Conservation (phyloP, 1,140 invertebrate genomes). For the Oryzaephilus surinamensis region DNA sequence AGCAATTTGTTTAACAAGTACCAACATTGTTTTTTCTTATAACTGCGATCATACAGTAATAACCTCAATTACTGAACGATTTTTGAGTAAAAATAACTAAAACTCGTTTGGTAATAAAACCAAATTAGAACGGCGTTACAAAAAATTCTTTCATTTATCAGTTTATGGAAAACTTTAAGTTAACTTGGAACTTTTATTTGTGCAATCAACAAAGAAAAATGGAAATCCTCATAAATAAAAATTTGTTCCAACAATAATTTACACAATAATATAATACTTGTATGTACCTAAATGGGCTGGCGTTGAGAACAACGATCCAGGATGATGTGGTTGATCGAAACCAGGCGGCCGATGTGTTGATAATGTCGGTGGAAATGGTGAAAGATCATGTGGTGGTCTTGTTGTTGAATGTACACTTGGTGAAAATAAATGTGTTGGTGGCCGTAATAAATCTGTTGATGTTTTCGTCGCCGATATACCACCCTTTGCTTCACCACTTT, state of each 20-base stretch:
- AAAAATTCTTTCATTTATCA: no score
- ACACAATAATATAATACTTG: no score
- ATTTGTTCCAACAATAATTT: no score
- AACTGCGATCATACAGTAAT: no score
- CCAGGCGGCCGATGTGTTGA: constrained; percentile 38
- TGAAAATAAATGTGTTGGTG: constrained; percentile 51
- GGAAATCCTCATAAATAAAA: no score
- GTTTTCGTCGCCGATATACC: constrained; percentile 25
- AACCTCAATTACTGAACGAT: no score
- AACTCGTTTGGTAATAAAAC: no score
- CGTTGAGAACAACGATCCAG: constrained; percentile 51
- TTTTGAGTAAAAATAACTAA: not conserved
- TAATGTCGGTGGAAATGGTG: constrained; percentile 42
- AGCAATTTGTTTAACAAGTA: no score
- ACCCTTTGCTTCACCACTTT: constrained; percentile 37
- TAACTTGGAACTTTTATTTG: not conserved
- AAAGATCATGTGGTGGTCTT: constrained; percentile 50
- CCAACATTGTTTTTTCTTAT: no score
- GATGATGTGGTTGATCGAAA: constrained; percentile 46
- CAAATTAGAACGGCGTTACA: no score
- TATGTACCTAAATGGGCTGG: constrained; percentile 29
- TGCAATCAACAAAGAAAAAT: not conserved
- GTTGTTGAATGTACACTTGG: constrained; percentile 40
- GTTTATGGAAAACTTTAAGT: not conserved
- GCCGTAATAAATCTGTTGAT: constrained; percentile 49